Evolutionary conservation across 2,113 vertebrate species (phyloP).

Genomic region (Psittacula cyanocephala): DNA sequence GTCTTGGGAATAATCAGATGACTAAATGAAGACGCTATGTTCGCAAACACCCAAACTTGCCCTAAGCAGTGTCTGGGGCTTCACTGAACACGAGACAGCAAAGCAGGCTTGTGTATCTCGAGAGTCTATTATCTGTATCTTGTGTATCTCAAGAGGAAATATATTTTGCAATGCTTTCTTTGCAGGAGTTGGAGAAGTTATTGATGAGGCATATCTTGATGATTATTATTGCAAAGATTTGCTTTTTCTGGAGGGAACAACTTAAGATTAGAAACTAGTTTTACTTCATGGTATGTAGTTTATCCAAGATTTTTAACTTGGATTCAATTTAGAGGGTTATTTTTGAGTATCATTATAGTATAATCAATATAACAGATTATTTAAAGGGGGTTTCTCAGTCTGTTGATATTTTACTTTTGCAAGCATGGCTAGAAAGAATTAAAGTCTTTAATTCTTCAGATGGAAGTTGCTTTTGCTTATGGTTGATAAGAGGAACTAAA

Average conservation of each 20-base stretch:
- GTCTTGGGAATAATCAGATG: background rate
- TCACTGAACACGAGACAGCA: background rate
- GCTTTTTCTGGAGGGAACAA: background rate
- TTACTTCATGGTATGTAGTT: background rate
- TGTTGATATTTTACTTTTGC: background rate
- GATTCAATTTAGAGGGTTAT: background rate
- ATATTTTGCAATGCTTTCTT: background rate
- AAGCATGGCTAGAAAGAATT: background rate
- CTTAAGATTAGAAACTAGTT: background rate
- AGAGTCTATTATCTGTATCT: background rate
- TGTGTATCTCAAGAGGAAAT: rapidly evolving
- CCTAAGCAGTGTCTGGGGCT: background rate
- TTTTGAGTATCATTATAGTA: background rate
- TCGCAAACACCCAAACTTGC: background rate
- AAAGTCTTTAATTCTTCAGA: background rate
- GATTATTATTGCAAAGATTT: background rate
- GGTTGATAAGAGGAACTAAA: background rate
- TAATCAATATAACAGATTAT: background rate
- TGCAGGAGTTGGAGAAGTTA: background rate
- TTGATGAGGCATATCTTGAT: background rate
- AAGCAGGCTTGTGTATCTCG: rapidly evolving
- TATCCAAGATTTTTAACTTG: background rate
- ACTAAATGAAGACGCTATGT: background rate
- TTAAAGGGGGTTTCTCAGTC: background rate
- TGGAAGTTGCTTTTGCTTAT: background rate